These are phyloP conservation scores for Narcine bancroftii DNA, from an alignment of 2,113 vertebrate species.

Conservation along the genomic window DNA sequence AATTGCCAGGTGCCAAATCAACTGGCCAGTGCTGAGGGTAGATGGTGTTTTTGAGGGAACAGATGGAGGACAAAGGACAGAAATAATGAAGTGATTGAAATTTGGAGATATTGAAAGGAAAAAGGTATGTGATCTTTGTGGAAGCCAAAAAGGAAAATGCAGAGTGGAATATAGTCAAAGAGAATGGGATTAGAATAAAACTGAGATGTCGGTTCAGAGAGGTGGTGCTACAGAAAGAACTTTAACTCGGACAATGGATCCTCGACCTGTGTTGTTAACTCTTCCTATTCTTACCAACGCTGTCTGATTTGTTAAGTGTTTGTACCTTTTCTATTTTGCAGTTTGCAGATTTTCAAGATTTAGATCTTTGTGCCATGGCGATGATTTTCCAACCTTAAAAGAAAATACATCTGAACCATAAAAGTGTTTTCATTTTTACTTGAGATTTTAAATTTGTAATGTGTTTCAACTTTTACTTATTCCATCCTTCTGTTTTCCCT, in stretches of 20 bases:
- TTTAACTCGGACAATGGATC: no score
- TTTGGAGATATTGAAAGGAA: background rate
- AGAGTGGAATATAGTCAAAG: background rate
- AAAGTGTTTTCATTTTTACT: background rate
- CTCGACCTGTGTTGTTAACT: no score
- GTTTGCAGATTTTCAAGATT: background rate
- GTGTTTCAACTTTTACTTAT: background rate
- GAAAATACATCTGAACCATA: background rate
- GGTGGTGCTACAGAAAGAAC: no score
- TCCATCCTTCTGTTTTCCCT: background rate
- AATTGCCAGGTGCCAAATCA: background rate
- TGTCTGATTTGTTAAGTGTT: no score
- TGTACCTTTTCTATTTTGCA: no score
- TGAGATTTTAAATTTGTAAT: background rate
- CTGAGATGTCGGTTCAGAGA: background rate
- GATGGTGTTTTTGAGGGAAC: background rate
- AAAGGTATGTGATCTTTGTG: background rate
- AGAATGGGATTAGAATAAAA: background rate
- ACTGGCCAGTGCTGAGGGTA: background rate
- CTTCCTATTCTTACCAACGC: no score
- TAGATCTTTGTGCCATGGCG: background rate
- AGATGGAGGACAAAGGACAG: background rate
- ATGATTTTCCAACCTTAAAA: background rate
- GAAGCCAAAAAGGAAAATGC: background rate
- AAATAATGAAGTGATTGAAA: background rate